Evolutionary conservation across 2,113 vertebrate genomes (phyloP), one percentile per base, ranked within the genome.

Genomic region (Sitta europaea): DNA sequence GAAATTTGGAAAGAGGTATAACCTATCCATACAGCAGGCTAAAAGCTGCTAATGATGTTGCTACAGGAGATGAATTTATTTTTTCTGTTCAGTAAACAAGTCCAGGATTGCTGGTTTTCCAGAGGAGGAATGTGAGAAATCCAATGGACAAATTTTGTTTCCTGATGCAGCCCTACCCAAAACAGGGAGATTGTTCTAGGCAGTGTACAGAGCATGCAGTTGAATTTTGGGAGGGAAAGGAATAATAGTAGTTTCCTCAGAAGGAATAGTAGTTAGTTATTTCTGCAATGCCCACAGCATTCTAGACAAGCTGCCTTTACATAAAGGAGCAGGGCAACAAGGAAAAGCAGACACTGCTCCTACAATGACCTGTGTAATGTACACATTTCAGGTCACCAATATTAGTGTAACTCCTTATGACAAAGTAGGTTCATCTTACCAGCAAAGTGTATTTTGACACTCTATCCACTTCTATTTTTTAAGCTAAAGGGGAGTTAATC

Each of bases 401-500:
- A 74, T 0, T 54, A 54, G 35, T 47, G 43, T 66, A 83, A 96
- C 21, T 54, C 35, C 28, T 72, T 75, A 36, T 6, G 43, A 90
- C 82, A 71, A n/a, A 90, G 59, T 48, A 79, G 40, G 67, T 86
- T 86, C 59, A 40, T 67, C 75, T 70, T 83, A 58, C 72, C 92
- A 96, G 88, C 76, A 77, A 59, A 90, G 48, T 8, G 1, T 83
- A 55, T 88, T 90, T 92, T 96, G 82, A 94, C 59, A 74, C 90
- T 96, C 62, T 96, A 58, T 70, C 82, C 63, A 71, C 82, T 90
- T 92, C 33, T 94, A 2, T 90, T 93, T 94, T 90, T 94, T 89
- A 96, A 93, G 67, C 75, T 77, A 95, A 75, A 92, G 67, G 90
- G 43, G 57, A 88, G 88, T 94, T 95, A 96, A 94, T 92, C 90